Evolutionary conservation across 2,797 vertebrate genomes (phyloP), one percentile per base, ranked within the genome.

Genomic region (Pelobates cultripes): DNA sequence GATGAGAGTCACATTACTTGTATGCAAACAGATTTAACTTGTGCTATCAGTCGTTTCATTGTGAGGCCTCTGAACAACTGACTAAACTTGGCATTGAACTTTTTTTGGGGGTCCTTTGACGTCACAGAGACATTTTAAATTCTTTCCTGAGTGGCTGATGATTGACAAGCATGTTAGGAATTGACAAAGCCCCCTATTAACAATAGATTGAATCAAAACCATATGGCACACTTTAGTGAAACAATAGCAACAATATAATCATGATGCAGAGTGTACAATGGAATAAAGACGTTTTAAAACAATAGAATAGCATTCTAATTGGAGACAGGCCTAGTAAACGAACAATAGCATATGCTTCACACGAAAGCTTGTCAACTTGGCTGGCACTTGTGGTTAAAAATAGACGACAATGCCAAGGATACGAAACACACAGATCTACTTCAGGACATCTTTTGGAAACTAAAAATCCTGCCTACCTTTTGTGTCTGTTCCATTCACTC

Each of bases 111-210:
- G 86, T 85, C 86, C 85, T 88, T 87, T 95, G 94, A 95, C 92
- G 93, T 96, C 95, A 95, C 63, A 47, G 87, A 89, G 89, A 88
- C 90, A 88, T 91, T 93, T 94, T 91, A 94, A 94, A 95, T 95
- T 93, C 92, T 89, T 91, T 85, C 87, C 86, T 83, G 53, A 94
- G 92, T 93, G 93, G 90, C 91, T 92, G 94, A 84, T 94, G 95
- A 96, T 89, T 90, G 89, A 90, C 86, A 88, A 90, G 85, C 86
- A 93, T 88, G 89, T 90, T 80, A 91, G 87, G 91, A 92, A 93
- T 91, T 84, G 86, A 86, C 85, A 84, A 67, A 51, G 81, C 85
- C 47, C 47, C 47, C 47, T 5, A 10, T 3, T 5, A 51, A 51
- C 10, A 51, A 51, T 51, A 51, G 10, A 51, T 51, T 10, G 5